These are phyloP conservation scores for Trachelus stipa DNA, from an alignment of 2,888 invertebrate species.

Conservation along the genomic window DNA sequence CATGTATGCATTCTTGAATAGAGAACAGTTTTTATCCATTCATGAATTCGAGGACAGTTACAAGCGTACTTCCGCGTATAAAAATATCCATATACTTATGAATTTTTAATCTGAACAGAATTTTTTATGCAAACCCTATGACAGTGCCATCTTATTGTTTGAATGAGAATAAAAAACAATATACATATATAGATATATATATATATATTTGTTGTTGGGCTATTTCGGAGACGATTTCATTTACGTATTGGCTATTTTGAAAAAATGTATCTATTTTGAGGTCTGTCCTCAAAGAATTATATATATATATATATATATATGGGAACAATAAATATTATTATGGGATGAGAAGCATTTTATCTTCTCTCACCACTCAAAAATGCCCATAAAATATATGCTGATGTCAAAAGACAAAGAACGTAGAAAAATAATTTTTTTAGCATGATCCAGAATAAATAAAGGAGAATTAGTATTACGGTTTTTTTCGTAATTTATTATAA, in stretches of 20 bases:
- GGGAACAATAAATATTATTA: no score
- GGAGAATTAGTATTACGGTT: slow-evolving; percentile 24
- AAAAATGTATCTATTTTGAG: no score
- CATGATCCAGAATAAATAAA: background rate
- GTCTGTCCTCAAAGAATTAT: no score
- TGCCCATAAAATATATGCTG: background rate
- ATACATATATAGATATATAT: no score
- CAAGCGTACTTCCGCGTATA: background rate
- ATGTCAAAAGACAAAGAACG: background rate
- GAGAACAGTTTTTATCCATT: background rate
- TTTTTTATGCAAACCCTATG: background rate
- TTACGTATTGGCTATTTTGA: no score
- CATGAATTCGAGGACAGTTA: background rate
- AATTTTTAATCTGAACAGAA: background rate
- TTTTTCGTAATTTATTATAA: slow-evolving; percentile 26
- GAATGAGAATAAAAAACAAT: no score
- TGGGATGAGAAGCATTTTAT: no score
- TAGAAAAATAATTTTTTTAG: background rate
- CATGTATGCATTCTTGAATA: background rate
- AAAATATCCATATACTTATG: background rate
- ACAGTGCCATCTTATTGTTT: background rate
- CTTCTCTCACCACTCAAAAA: no score
- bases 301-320: no score
- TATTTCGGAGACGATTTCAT: no score
- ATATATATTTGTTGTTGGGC: no score